Conservation (phyloP, 37 sponge, comb jelly and placozoan genomes). For the Geodia barretti region DNA sequence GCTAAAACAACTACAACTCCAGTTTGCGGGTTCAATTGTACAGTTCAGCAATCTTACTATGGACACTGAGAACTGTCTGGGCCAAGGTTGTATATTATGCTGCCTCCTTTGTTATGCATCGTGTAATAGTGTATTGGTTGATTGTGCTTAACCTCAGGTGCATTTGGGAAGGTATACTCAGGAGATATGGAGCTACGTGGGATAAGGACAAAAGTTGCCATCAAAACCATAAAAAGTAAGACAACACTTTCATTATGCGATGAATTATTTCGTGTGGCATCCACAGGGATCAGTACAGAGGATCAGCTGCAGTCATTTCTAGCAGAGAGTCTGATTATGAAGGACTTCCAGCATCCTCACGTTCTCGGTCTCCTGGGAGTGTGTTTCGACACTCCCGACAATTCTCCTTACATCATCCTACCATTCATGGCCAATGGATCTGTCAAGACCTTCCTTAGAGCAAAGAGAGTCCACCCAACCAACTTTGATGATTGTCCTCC, state of each 20-base stretch:
- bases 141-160: constrained; percentile 1
- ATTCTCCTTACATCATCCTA: constrained; percentile 4
- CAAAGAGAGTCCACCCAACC: neutral
- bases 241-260: too few species aligned
- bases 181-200: neutral
- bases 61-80: too few species aligned
- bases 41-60: too few species aligned
- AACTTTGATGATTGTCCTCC: constrained; percentile 16
- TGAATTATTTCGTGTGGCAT: neutral
- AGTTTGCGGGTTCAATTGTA: too few species aligned
- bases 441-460: constrained; percentile 19
- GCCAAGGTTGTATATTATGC: neutral
- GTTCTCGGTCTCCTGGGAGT: constrained; percentile 15
- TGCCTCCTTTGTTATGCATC: neutral
- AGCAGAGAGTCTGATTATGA: constrained; percentile 27
- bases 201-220: constrained; percentile 5
- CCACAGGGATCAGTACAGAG: neutral
- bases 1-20: too few species aligned
- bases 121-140: neutral
- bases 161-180: constrained; percentile 25
- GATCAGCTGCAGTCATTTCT: constrained; percentile 14
- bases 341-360: constrained; percentile 23
- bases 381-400: constrained; percentile 31
- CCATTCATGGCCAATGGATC: constrained; percentile 30
- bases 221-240: constrained; percentile 39